phyloP scores from a whole-genome alignment of 2,888 invertebrate genomes.

The Penaeus monodon region DNA sequence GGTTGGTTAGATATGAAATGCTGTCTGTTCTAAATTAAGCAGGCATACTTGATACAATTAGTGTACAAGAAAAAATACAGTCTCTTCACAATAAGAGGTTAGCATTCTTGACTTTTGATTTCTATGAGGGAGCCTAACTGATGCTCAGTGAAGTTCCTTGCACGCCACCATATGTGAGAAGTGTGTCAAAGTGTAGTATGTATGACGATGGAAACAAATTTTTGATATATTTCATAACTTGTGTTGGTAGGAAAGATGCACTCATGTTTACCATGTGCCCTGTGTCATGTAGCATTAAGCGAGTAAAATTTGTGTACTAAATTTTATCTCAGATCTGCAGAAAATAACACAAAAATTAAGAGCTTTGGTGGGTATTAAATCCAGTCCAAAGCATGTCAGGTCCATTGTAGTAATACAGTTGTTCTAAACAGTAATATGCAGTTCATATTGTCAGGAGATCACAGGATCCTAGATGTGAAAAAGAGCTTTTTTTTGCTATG shows the following conservation, averaged over 20 bases:
- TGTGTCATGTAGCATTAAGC: slow-evolving; percentile 52
- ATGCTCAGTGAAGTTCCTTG: slow-evolving; percentile 37
- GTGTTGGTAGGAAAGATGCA: slow-evolving; percentile 58
- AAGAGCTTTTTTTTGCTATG: too few relatives aligned
- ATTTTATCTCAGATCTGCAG: slow-evolving; percentile 5
- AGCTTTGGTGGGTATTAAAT: not conserved
- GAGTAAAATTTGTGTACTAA: slow-evolving; percentile 16
- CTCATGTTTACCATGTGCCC: slow-evolving; percentile 47
- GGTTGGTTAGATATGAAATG: slow-evolving; percentile 2
- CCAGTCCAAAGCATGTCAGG: not conserved
- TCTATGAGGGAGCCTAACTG: slow-evolving; percentile 12
- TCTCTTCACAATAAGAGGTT: not conserved
- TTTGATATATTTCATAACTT: slow-evolving; percentile 54
- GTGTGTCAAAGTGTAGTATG: slow-evolving; percentile 51
- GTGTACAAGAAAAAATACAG: too few relatives aligned
- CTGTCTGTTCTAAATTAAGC: too few relatives aligned
- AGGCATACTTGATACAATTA: too few relatives aligned
- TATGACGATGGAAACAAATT: slow-evolving; percentile 45
- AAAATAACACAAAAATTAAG: not conserved
- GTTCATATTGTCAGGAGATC: too few relatives aligned
- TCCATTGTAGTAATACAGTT: too few relatives aligned
- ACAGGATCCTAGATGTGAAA: too few relatives aligned
- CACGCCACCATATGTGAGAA: slow-evolving; percentile 36
- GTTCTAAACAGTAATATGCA: too few relatives aligned
- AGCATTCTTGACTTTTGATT: not conserved